A percentile compares a stretch with the other conserved stretches of the same genome.
Conservation (phyloP, 2,888 invertebrate genomes). For the Teleiodes luculella region DNA sequence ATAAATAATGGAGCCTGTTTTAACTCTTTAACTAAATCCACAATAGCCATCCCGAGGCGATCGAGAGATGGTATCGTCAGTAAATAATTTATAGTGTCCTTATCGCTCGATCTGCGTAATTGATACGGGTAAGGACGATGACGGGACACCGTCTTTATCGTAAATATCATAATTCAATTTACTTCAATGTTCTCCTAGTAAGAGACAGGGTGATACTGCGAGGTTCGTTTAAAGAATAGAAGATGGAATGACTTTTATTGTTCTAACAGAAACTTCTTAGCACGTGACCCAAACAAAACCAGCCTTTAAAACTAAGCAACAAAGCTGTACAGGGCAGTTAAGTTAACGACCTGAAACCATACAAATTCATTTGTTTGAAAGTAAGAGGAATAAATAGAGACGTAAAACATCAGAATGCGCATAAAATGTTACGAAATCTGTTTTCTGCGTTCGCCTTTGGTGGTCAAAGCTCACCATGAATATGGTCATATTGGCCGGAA, state of each 20-base stretch:
- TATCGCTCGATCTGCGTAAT: constrained; percentile 70
- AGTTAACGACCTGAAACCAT: constrained; percentile 4
- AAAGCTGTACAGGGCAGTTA: constrained; percentile 3
- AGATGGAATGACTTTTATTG: background rate
- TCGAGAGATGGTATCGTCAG: constrained; percentile 51
- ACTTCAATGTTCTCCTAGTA: constrained; percentile 19
- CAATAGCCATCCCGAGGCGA: constrained; percentile 38
- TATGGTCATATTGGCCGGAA: constrained; percentile 20
- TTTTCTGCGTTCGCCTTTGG: constrained; percentile 22
- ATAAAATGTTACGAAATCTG: constrained; percentile 17
- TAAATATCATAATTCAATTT: constrained; percentile 40
- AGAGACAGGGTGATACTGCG: background rate
- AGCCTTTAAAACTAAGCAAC: background rate
- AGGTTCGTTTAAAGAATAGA: background rate
- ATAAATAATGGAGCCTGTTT: constrained; percentile 32
- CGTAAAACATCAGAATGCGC: constrained; percentile 5
- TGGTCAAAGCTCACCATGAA: constrained; percentile 27
- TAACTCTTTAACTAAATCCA: constrained; percentile 58
- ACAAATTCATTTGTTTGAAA: constrained; percentile 5
- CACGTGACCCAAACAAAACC: background rate
- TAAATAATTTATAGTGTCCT: constrained; percentile 61
- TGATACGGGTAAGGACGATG: constrained; percentile 55
- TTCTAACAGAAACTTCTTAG: background rate
- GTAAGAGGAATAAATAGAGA: constrained; percentile 5
- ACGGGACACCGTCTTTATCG: constrained; percentile 38